Conservation (phyloP, 2,113 vertebrate genomes). For the Dermatemys mawii region DNA sequence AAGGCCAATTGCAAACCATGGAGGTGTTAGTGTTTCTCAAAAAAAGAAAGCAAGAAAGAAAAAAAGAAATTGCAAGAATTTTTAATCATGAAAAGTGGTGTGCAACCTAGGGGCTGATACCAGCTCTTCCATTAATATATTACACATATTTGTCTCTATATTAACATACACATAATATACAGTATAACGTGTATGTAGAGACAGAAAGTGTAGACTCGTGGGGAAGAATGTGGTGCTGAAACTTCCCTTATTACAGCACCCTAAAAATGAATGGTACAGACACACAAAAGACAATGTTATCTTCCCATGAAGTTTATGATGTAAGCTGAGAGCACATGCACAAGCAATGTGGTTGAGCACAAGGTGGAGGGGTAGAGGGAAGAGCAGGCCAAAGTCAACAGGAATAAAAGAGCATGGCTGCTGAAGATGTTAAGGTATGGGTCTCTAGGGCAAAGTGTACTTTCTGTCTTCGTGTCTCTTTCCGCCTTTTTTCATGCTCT, state of each 20-base stretch:
- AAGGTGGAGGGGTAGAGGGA: background rate
- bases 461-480: background rate
- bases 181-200: background rate
- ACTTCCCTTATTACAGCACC: background rate
- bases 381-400: constrained; percentile 1
- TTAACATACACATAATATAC: background rate
- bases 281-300: background rate
- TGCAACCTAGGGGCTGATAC: background rate
- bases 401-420: background rate
- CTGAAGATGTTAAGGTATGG: background rate
- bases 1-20: background rate
- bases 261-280: background rate
- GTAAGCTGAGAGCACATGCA: background rate
- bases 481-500: background rate
- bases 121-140: background rate
- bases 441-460: background rate
- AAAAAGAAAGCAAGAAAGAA: background rate
- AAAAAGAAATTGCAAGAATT: background rate
- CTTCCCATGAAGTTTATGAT: background rate
- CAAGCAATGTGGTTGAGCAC: background rate
- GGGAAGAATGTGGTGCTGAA: background rate
- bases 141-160: accelerated
- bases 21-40: background rate
- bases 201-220: background rate
- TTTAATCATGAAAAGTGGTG: background rate